phyloP scores from a whole-genome alignment of 2,797 vertebrate species.

The Siniperca undulata region DNA sequence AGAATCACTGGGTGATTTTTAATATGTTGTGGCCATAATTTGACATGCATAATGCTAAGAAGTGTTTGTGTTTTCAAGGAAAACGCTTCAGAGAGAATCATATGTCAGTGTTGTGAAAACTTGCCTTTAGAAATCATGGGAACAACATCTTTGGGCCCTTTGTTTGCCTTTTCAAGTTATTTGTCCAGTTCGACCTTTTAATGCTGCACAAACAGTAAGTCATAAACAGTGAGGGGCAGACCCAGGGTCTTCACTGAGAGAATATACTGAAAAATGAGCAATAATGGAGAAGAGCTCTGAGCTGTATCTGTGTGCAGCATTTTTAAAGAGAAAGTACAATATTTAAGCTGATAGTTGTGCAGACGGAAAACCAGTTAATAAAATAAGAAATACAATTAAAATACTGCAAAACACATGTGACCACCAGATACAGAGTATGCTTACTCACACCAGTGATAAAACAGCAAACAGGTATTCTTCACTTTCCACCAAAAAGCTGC shows the following conservation, averaged over 20 bases:
- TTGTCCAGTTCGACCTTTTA: constrained; percentile 70
- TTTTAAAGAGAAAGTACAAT: background rate
- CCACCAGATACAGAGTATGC: background rate
- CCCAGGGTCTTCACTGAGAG: constrained; percentile 9
- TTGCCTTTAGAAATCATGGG: constrained; percentile 55
- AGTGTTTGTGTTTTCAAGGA: constrained; percentile 64
- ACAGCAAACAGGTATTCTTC: constrained; percentile 27
- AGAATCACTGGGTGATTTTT: constrained; percentile 30
- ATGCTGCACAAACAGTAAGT: constrained; percentile 62
- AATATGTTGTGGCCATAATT: constrained; percentile 39
- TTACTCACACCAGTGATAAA: background rate
- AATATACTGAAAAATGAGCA: constrained; percentile 20
- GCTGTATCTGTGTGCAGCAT: background rate
- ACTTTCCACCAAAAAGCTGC: constrained; percentile 19
- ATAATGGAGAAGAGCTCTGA: constrained; percentile 6
- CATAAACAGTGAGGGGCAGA: constrained; percentile 53
- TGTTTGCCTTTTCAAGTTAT: constrained; percentile 73
- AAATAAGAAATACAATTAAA: background rate
- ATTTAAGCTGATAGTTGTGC: background rate
- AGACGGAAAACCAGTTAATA: background rate
- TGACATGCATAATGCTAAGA: constrained; percentile 19
- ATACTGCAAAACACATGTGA: background rate
- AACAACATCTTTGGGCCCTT: constrained; percentile 58
- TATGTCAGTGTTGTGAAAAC: constrained; percentile 17
- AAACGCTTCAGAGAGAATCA: constrained; percentile 28